These are phyloP conservation scores for Seladonia tumulorum DNA, from an alignment of 2,888 invertebrate species.

Conservation along the genomic window DNA sequence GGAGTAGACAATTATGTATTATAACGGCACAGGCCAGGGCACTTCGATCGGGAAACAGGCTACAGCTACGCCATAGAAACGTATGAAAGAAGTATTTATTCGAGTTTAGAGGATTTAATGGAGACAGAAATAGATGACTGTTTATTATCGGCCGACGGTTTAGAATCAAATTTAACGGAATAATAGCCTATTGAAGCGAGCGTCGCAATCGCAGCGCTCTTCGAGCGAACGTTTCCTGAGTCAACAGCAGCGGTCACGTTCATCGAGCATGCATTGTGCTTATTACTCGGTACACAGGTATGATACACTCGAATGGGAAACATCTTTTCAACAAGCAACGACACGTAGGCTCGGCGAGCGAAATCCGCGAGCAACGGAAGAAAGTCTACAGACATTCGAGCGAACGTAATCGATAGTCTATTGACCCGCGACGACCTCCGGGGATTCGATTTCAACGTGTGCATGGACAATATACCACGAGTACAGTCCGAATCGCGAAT, in stretches of 20 bases:
- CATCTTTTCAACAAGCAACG: background rate
- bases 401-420: slow-evolving; percentile 57
- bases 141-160: background rate
- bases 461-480: background rate
- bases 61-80: background rate
- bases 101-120: background rate
- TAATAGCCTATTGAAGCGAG: background rate
- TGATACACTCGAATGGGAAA: background rate
- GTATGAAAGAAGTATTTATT: background rate
- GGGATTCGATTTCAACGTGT: slow-evolving; percentile 38
- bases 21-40: background rate
- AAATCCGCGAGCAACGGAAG: slow-evolving; percentile 34
- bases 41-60: background rate
- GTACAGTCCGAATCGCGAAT: slow-evolving; percentile 6
- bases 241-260: background rate
- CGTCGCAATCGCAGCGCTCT: background rate
- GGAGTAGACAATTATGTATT: background rate
- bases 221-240: background rate
- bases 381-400: slow-evolving; percentile 6
- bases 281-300: slow-evolving; percentile 14
- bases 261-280: background rate
- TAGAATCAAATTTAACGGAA: background rate
- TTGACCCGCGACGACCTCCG: slow-evolving; percentile 39
- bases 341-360: background rate
- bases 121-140: background rate